Base-by-base conservation (phyloP, 2,888 invertebrate species). In the Plusia festucae region DNA sequence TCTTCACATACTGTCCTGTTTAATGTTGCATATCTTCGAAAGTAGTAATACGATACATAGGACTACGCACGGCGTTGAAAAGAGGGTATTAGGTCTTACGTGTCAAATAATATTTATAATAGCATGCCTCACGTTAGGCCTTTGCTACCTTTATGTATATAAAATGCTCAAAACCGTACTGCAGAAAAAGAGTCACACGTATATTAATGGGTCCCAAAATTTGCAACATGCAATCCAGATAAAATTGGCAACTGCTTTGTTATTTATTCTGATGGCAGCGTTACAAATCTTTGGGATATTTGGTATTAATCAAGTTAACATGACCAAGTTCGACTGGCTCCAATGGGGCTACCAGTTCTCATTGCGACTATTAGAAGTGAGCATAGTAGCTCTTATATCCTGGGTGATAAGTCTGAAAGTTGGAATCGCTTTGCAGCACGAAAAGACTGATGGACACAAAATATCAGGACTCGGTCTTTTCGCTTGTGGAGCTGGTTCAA, bases 311-410 rank as follows among this genome's bases (percentile, higher is more conserved):
- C 94, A 94, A 81, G 95, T 95, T 20, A 95, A 93, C 64, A 96
- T 96, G 92, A 95, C 96, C 0, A 97, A 97, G 81, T 96, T 97
- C 81, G 97, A 97, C 70, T 99, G 99, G 99, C 95, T 98, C 4
- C 97, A 98, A 95, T 99, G 98, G 98, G 97, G 98, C 20, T 98
- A 98, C 93, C 98, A 99, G 86, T 97, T 98, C 85, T 97, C 97
- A 0, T 96, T 98, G 59, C 96, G 99, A 27, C 95, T 98, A 7
- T 96, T 98, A 60, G 99, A 99, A 91, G 96, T 99, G 53, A 96
- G 97, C n/a, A 97, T 99, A 84, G 98, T 98, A 80, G 97, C 97
- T 5, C 95, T 98, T 61, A 95, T 98, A 79, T 97, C 97, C 0
- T 98, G 98, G 96, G 98, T 99, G 11, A 98, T 98, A 54, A 98